These are phyloP conservation scores for Oreochromis aureus DNA, from an alignment of 2,113 vertebrate genomes.

Conservation along the genomic window DNA sequence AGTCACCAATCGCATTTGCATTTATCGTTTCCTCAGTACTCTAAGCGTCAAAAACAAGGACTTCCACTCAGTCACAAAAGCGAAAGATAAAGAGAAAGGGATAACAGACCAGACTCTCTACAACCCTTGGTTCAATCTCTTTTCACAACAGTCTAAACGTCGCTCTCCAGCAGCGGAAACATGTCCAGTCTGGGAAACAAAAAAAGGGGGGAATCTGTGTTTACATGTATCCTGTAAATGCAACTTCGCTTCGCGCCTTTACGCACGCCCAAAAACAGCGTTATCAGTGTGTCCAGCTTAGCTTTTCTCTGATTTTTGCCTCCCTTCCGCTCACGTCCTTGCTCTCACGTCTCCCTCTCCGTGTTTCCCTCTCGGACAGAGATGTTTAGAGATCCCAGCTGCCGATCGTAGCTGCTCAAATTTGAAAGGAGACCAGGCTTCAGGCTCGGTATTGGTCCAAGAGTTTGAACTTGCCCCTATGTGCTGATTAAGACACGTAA, in stretches of 20 bases:
- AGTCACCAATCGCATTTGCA: conserved; percentile 14
- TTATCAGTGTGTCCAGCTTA: not conserved
- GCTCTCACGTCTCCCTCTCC: not conserved
- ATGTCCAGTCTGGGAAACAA: not conserved
- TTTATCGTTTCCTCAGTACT: not conserved
- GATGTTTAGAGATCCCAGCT: conserved; percentile 25
- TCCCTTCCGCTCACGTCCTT: conserved; percentile 25
- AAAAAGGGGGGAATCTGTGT: not conserved
- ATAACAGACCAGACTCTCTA: not conserved
- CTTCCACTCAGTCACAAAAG: conserved; percentile 7
- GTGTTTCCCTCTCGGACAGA: conserved; percentile 15
- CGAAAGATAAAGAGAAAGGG: not conserved
- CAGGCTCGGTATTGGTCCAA: not conserved
- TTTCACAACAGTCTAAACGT: conserved; percentile 5
- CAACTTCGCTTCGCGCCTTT: not conserved
- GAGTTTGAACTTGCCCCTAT: not conserved
- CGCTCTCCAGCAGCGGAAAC: conserved; percentile 17
- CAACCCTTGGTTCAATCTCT: not conserved
- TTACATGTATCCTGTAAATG: not conserved
- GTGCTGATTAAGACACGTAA: not conserved
- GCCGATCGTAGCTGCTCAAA: not conserved
- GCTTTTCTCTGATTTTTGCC: conserved; percentile 22
- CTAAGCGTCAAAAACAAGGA: not conserved
- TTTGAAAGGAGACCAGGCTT: not conserved
- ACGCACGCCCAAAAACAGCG: conserved; percentile 6